phyloP scores from a whole-genome alignment of 2,888 invertebrate genomes.

The Pardosa pseudoannulata region DNA sequence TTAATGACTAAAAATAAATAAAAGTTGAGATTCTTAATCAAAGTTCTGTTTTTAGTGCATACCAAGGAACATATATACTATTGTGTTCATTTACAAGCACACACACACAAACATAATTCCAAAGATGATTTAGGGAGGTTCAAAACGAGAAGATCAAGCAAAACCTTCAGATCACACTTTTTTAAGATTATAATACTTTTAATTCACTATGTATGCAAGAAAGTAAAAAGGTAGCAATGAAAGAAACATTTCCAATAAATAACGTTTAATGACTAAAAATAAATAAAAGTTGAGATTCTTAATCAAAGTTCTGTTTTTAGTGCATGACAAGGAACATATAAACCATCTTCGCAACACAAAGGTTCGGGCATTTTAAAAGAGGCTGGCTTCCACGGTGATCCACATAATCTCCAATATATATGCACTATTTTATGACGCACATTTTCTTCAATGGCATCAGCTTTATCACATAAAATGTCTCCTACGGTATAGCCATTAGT shows the following conservation, averaged over 20 bases:
- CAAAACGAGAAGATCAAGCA: too few species aligned
- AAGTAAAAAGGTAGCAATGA: too few species aligned
- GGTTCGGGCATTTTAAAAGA: conserved; percentile 55
- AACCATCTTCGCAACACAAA: conserved; percentile 61
- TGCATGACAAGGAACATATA: conserved; percentile 44
- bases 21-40: background rate
- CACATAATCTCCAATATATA: conserved; percentile 59
- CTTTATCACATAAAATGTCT: conserved; percentile 62
- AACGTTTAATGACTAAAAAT: too few species aligned
- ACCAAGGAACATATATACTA: conserved; percentile 55
- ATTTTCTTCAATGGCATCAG: conserved; percentile 59
- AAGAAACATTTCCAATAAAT: too few species aligned
- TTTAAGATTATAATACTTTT: too few species aligned
- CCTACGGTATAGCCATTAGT: conserved; percentile 58
- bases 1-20: too few species aligned
- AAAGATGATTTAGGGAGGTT: too few species aligned
- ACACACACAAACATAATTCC: too few species aligned
- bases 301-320: background rate
- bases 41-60: background rate
- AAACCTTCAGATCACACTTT: too few species aligned
- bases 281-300: background rate
- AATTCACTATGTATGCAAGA: too few species aligned
- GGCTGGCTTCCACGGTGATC: conserved; percentile 34
- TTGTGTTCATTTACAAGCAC: too few species aligned
- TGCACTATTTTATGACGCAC: conserved; percentile 43